Evolutionary conservation across 2,888 invertebrate species (phyloP).

Genomic region (Petrolisthes cinctipes): DNA sequence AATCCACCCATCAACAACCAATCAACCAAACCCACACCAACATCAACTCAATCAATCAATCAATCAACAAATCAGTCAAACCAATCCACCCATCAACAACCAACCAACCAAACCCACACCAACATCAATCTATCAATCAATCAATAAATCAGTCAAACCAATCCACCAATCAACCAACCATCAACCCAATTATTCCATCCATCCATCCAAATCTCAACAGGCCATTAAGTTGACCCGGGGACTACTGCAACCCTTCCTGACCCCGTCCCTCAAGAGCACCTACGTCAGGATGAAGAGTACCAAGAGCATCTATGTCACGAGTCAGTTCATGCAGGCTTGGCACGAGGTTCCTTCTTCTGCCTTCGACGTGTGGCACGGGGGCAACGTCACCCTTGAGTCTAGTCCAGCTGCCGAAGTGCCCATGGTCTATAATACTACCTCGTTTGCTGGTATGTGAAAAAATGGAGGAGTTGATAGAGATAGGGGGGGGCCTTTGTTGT

Average conservation of each 20-base stretch:
- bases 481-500: background rate
- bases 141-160: too few species aligned
- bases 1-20: too few species aligned
- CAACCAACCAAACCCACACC: too few species aligned
- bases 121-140: too few species aligned
- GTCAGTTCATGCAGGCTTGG: slow-evolving; percentile 48
- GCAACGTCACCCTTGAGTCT: slow-evolving; percentile 41
- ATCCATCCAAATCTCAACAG: slow-evolving; percentile 7
- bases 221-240: slow-evolving; percentile 45
- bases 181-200: background rate
- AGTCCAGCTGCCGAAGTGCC: slow-evolving; percentile 28
- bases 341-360: slow-evolving; percentile 56
- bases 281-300: slow-evolving; percentile 58
- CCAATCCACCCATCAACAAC: too few species aligned
- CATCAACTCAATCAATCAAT: too few species aligned
- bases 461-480: background rate
- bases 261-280: slow-evolving; percentile 38
- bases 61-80: too few species aligned
- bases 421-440: background rate
- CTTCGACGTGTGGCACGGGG: slow-evolving; percentile 58
- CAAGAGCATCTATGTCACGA: slow-evolving; percentile 42
- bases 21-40: too few species aligned
- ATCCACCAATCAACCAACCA: too few species aligned
- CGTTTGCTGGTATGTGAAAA: slow-evolving; percentile 26
- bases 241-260: slow-evolving; percentile 42